Conservation (phyloP, 2,113 vertebrate species). For the Eclectus roratus region DNA sequence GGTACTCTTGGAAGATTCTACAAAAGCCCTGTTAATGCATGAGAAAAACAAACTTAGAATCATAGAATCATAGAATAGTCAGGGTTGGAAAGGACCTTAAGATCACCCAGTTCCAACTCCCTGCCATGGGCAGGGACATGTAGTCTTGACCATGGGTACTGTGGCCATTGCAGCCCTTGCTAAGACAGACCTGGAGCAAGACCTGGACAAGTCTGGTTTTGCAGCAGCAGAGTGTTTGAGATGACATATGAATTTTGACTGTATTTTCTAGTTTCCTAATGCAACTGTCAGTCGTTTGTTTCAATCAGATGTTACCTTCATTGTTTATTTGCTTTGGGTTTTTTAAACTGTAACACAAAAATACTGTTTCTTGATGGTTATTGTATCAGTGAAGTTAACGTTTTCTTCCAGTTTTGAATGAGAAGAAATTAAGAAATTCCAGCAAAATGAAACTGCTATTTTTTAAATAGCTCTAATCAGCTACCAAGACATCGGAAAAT, state of each 20-base stretch:
- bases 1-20: background rate
- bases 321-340: background rate
- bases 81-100: too few species aligned
- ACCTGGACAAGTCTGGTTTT: background rate
- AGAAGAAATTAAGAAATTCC: background rate
- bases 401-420: background rate
- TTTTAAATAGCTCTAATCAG: background rate
- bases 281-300: background rate
- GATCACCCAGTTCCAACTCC: too few species aligned
- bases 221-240: background rate
- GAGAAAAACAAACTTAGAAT: background rate
- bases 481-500: background rate
- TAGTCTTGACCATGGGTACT: rapidly evolving
- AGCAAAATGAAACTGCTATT: background rate
- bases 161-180: background rate
- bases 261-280: background rate
- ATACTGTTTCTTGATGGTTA: background rate
- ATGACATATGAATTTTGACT: background rate
- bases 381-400: background rate
- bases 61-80: too few species aligned
- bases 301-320: background rate
- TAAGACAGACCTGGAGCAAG: background rate
- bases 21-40: background rate
- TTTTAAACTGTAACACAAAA: background rate
- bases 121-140: too few species aligned